phyloP scores from a whole-genome alignment of 2,888 invertebrate species.

The Serrognathus titanus region DNA sequence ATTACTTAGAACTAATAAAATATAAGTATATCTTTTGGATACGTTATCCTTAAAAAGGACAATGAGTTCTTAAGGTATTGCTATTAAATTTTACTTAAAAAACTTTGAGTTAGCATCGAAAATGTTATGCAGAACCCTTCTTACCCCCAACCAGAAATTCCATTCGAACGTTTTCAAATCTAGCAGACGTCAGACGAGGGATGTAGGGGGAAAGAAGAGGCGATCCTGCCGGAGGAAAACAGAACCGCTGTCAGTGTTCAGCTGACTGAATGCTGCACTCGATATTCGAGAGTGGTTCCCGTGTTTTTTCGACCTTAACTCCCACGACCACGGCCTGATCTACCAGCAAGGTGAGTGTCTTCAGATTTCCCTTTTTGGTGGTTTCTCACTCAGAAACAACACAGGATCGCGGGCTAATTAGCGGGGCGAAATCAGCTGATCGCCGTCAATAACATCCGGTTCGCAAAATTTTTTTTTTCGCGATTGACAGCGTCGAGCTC shows the following conservation, averaged over 20 bases:
- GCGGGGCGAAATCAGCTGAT: constrained; percentile 22
- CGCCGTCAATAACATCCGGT: neutral
- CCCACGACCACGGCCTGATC: constrained; percentile 14
- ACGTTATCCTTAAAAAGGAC: no score
- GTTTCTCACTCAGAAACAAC: neutral
- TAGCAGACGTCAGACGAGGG: neutral
- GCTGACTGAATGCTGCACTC: constrained; percentile 34
- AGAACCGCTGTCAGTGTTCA: constrained; percentile 32
- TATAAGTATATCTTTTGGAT: no score
- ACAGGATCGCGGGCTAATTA: constrained; percentile 4
- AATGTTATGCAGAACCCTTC: constrained; percentile 54
- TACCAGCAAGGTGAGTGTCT: constrained; percentile 10
- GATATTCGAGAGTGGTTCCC: constrained; percentile 26
- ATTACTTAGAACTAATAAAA: no score
- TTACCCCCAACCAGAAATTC: constrained; percentile 31
- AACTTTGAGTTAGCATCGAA: constrained; percentile 55
- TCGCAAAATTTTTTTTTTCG: neutral
- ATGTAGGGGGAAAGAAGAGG: neutral
- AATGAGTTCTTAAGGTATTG: no score
- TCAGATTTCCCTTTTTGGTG: neutral
- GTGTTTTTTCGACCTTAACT: constrained; percentile 28
- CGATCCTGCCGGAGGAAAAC: constrained; percentile 7
- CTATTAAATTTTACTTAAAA: no score
- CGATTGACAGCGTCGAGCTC: neutral
- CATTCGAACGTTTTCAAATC: neutral